Conservation (phyloP, 2,888 invertebrate genomes). For the Parapristionchus giblindavisi region DNA sequence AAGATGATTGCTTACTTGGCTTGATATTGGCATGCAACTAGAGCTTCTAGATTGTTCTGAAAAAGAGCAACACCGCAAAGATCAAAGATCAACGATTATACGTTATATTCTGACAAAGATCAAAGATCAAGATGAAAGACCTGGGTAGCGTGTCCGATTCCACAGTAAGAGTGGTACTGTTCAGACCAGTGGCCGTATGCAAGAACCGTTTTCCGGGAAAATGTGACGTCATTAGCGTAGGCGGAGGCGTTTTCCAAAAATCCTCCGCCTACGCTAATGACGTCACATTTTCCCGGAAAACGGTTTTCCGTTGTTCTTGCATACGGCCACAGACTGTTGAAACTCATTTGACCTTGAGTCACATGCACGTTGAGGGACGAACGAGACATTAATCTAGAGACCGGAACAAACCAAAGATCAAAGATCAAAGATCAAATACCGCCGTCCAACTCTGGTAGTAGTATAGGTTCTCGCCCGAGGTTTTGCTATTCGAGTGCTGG, state of each 20-base stretch:
- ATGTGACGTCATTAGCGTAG: too few relatives aligned
- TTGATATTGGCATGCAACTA: conserved; percentile 20
- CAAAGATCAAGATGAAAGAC: too few relatives aligned
- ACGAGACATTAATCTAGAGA: conserved; percentile 8
- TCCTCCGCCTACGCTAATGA: too few relatives aligned
- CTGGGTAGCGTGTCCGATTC: conserved; percentile 41
- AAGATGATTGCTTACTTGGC: conserved; percentile 3
- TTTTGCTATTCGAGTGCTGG: neutral
- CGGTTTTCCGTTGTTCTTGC: too few relatives aligned
- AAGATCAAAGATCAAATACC: neutral
- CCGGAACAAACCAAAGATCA: neutral
- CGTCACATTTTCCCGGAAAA: too few relatives aligned
- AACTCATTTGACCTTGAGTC: conserved; percentile 23
- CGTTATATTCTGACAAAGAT: too few relatives aligned
- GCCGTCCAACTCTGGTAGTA: conserved; percentile 21
- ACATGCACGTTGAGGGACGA: conserved; percentile 3
- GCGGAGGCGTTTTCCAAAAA: too few relatives aligned
- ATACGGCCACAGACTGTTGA: too few relatives aligned
- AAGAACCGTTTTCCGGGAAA: too few relatives aligned
- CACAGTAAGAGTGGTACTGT: conserved; percentile 34
- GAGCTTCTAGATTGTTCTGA: conserved; percentile 12
- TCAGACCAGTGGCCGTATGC: too few relatives aligned
- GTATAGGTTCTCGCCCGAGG: conserved; percentile 21
- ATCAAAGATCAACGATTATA: too few relatives aligned
- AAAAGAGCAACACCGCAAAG: conserved; percentile 24